Evolutionary conservation across 2,113 vertebrate genomes (phyloP), one percentile per base, ranked within the genome.

Genomic region (Phainopepla nitens): DNA sequence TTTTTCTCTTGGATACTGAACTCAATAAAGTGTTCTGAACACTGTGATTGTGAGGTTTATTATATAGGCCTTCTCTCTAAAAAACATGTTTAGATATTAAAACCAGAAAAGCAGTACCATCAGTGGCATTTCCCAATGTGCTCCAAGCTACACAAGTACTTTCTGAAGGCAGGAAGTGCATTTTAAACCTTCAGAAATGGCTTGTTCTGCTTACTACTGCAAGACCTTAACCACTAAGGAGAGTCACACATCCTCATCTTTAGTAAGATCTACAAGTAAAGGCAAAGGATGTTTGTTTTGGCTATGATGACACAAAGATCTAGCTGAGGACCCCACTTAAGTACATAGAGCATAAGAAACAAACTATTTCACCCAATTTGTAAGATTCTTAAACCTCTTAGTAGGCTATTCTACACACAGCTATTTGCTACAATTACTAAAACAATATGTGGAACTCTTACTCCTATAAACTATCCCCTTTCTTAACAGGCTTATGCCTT

Each of bases 311-410:
- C 29, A 82, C 15, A 9, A 62, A 56, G 41, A 36, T 44, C 41
- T 42, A 19, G 9, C 35, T 36, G 31, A 7, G 80, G 22, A 83
- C 15, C 13, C 50, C 53, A 58, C 27, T 53, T 39, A 25, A 16
- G 45, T 41, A 20, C 13, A 44, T 1, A 1, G 15, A 68, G 72
- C 0, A 0, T 9, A 58, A n/a, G 8, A 50, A n/a, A 58, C 11
- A 41, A 25, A 76, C 15, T 15, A 36, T 25, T 64, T 82, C 15
- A 86, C 8, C 8, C 7, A 2, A 27, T 39, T 85, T 78, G 65
- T 61, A 77, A 51, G 27, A 50, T 3, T 1, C 24, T 66, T 54
- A 78, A 79, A 82, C 7, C 7, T 75, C 71, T 82, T 29, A 58
- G 2, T 23, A 66, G 36, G 12, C 44, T 68, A 80, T 15, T 71